Evolutionary conservation across 2,113 vertebrate species (phyloP).

Genomic region (Microtus pennsylvanicus): DNA sequence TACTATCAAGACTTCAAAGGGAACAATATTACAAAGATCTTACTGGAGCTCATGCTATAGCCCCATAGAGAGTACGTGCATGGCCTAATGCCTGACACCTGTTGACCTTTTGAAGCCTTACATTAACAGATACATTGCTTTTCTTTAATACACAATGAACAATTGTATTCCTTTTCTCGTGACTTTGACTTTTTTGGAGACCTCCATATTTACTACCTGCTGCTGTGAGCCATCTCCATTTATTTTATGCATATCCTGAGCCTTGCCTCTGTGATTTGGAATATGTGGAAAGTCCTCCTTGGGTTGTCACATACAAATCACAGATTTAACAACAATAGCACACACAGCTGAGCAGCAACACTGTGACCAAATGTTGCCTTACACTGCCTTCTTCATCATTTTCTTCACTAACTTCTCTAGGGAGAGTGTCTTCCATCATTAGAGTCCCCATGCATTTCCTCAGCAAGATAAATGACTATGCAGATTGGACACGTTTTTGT

Average conservation of each 20-base stretch:
- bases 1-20: neutral
- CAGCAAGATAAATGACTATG: too few species aligned
- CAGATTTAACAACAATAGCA: neutral
- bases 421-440: too few species aligned
- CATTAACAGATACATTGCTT: neutral
- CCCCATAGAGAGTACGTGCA: neutral
- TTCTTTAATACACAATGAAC: neutral
- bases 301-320: neutral
- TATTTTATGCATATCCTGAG: neutral
- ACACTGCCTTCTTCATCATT: too few species aligned
- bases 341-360: neutral
- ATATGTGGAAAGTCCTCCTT: neutral
- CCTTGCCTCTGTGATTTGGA: neutral
- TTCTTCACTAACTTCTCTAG: too few species aligned
- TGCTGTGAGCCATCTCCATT: too few species aligned
- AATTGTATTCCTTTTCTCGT: neutral
- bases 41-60: neutral
- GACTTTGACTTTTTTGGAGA: too few species aligned
- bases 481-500: too few species aligned
- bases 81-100: neutral
- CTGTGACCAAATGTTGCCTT: too few species aligned
- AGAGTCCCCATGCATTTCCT: too few species aligned
- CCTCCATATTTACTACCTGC: neutral
- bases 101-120: neutral
- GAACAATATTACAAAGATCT: neutral